Conservation (phyloP, 2,113 vertebrate species). For the Todiramphus chloris region DNA sequence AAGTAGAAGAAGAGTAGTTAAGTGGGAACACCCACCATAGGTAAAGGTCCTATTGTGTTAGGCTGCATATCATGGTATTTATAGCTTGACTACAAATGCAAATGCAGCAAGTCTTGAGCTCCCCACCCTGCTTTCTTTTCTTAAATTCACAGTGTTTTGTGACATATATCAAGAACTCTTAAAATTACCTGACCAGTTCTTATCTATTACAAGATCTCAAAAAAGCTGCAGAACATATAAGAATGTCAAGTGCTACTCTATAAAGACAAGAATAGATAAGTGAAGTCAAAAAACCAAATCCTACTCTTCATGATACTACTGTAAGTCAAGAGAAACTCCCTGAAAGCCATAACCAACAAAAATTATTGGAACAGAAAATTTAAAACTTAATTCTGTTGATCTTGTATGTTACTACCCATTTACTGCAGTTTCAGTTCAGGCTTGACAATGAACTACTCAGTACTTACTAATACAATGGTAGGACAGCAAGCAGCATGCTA, state of each 20-base stretch:
- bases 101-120: rapidly evolving
- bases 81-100: background rate
- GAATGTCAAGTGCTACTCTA: background rate
- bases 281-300: background rate
- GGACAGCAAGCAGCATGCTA: background rate
- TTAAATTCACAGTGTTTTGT: background rate
- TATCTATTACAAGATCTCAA: background rate
- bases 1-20: background rate
- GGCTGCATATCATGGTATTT: background rate
- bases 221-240: background rate
- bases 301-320: background rate
- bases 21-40: background rate
- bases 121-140: background rate
- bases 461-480: background rate
- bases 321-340: background rate
- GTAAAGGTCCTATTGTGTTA: background rate
- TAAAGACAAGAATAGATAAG: background rate
- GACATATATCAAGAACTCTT: background rate
- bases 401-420: background rate
- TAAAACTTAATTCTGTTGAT: background rate
- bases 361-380: background rate
- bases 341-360: background rate
- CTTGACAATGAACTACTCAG: background rate
- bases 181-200: background rate
- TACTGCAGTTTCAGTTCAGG: background rate